Evolutionary conservation across 2,113 vertebrate species (phyloP).

Genomic region (Tetrao urogallus): DNA sequence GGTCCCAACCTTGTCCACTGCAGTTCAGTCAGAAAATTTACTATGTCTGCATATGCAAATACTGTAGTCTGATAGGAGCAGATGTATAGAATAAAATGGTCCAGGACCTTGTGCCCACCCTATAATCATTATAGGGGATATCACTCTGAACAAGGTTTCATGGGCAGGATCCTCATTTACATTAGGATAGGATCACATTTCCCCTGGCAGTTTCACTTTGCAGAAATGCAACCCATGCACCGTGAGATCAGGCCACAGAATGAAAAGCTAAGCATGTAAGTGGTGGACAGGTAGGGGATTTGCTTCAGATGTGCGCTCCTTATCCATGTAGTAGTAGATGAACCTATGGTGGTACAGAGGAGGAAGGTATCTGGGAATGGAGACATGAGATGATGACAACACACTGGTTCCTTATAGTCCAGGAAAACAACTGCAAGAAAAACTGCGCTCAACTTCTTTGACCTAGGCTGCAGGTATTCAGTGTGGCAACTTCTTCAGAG

Average conservation of each 20-base stretch:
- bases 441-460: neutral
- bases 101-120: neutral
- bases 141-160: neutral
- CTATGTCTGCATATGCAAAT: neutral
- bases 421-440: neutral
- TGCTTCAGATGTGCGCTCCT: neutral
- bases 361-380: neutral
- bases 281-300: neutral
- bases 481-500: neutral
- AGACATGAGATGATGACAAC: neutral
- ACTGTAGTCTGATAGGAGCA: neutral
- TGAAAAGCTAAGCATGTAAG: neutral
- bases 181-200: neutral
- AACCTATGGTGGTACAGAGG: neutral
- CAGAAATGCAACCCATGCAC: neutral
- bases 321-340: neutral
- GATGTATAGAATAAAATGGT: neutral
- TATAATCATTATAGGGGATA: neutral
- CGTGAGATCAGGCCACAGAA: neutral
- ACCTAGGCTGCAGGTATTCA: neutral
- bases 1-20: neutral
- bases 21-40: neutral
- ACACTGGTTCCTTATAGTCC: neutral
- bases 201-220: neutral
- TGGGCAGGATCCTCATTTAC: neutral